These are phyloP conservation scores for Epistrophe grossulariae DNA, from an alignment of 2,888 invertebrate species.

Conservation along the genomic window DNA sequence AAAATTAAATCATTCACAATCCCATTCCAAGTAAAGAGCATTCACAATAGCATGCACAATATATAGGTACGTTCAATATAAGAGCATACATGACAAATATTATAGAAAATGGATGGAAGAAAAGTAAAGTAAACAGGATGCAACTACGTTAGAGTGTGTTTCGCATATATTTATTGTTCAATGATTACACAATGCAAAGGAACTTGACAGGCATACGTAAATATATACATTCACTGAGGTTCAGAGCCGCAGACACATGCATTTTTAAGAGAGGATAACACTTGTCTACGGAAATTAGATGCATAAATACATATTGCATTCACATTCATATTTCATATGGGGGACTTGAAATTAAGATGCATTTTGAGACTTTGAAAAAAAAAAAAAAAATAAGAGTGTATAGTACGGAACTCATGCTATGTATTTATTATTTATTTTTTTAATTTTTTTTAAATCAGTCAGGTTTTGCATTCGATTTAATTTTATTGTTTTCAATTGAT, in stretches of 20 bases:
- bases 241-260: constrained; percentile 52
- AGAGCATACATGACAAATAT: constrained; percentile 2
- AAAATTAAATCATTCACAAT: constrained; percentile 43
- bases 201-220: constrained; percentile 27
- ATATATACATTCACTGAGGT: constrained; percentile 18
- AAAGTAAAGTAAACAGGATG: constrained; percentile 56
- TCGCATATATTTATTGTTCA: constrained; percentile 42
- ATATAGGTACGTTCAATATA: background rate
- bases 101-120: constrained; percentile 9
- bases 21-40: constrained; percentile 60
- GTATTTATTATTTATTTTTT: background rate
- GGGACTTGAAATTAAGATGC: constrained; percentile 58
- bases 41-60: constrained; percentile 47
- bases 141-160: constrained; percentile 49
- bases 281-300: constrained; percentile 47
- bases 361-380: constrained; percentile 41
- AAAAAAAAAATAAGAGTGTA: constrained; percentile 5
- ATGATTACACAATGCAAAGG: constrained; percentile 53
- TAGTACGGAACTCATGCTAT: constrained; percentile 57
- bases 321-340: constrained; percentile 62
- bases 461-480: constrained; percentile 52
- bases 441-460: constrained; percentile 27
- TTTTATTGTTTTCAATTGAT: constrained; percentile 27
- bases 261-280: constrained; percentile 27
- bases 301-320: constrained; percentile 49